Percentiles rank a stretch among this genome's conserved stretches.
phyloP scores from a whole-genome alignment of 2,797 vertebrate genomes.

The Falco cherrug region DNA sequence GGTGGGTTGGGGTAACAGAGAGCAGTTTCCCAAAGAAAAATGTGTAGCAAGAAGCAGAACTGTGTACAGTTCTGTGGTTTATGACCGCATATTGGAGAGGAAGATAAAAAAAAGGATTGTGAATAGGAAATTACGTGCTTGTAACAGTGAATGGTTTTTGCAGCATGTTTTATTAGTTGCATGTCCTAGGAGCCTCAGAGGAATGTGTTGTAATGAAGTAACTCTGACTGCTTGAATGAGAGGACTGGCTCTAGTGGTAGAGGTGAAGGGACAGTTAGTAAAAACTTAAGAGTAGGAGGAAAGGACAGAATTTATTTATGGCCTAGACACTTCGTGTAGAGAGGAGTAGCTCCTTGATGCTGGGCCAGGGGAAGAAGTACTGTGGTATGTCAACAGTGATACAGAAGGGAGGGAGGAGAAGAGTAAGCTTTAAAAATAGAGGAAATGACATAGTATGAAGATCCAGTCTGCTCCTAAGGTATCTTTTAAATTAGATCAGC shows the following conservation, averaged over 20 bases:
- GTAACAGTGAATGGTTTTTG: background rate
- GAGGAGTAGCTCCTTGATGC: background rate
- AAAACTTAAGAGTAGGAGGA: background rate
- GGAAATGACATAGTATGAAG: background rate
- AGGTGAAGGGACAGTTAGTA: background rate
- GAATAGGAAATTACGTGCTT: background rate
- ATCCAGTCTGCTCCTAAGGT: background rate
- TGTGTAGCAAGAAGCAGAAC: background rate
- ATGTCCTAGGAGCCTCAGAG: background rate
- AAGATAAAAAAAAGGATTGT: background rate
- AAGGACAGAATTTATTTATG: background rate
- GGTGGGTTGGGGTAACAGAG: background rate
- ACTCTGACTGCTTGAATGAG: background rate
- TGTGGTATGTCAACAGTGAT: background rate
- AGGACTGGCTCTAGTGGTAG: background rate
- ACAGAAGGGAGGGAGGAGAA: background rate
- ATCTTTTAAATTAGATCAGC: background rate
- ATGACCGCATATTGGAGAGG: background rate
- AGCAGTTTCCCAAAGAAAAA: background rate
- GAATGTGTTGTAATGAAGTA: background rate
- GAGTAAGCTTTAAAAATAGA: background rate
- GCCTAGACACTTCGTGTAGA: background rate
- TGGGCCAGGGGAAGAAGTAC: background rate
- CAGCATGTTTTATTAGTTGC: background rate
- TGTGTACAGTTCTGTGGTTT: background rate